Percentiles rank a stretch among this genome's conserved stretches.
phyloP scores from a whole-genome alignment of 2,888 invertebrate species.

The Stictocephala bisonia region DNA sequence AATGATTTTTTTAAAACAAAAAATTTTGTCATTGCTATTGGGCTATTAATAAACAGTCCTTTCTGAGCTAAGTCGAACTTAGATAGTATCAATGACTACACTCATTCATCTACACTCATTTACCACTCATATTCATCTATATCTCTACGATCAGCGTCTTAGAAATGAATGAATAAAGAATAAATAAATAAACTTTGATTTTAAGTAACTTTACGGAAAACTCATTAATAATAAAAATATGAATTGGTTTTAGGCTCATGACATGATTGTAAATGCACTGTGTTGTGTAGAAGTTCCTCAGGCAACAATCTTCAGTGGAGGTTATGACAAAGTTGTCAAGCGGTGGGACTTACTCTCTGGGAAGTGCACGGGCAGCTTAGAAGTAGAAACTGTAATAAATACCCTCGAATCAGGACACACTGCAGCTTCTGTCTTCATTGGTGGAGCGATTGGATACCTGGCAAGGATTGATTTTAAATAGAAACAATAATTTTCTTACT shows the following conservation, averaged over 20 bases:
- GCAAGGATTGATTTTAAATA: slow-evolving; percentile 61
- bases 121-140: no score
- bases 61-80: no score
- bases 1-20: no score
- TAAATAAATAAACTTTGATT: not conserved
- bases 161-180: no score
- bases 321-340: slow-evolving; percentile 67
- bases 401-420: no score
- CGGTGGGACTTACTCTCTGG: slow-evolving; percentile 64
- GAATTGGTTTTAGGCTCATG: slow-evolving; percentile 63
- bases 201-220: not conserved
- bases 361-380: slow-evolving; percentile 58
- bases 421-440: slow-evolving; percentile 68
- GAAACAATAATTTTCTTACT: no score
- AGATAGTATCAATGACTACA: no score
- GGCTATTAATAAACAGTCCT: no score
- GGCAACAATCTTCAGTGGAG: slow-evolving; percentile 64
- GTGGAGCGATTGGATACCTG: slow-evolving; percentile 70
- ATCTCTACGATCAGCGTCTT: no score
- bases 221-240: not conserved
- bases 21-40: no score
- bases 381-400: slow-evolving; percentile 64
- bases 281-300: slow-evolving; percentile 62
- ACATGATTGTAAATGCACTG: slow-evolving; percentile 66
- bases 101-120: no score